Conservation (phyloP, 2,113 vertebrate genomes). For the Nothocercus nigrocapillus region DNA sequence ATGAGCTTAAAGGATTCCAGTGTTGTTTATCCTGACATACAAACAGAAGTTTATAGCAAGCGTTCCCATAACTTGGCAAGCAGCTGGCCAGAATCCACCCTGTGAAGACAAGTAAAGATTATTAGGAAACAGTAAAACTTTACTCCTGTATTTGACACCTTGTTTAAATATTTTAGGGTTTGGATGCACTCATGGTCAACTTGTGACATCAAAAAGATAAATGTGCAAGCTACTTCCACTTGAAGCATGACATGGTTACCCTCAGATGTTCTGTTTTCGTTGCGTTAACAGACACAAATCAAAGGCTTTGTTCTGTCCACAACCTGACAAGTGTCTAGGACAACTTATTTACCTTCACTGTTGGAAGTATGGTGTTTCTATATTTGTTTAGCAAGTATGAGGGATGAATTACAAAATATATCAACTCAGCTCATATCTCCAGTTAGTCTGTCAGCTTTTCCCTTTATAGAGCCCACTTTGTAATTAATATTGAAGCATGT, state of each 20-base stretch:
- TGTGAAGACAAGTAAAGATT: neutral
- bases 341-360: neutral
- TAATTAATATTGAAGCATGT: neutral
- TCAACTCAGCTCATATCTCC: neutral
- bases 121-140: constrained; percentile 1
- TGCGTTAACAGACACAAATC: neutral
- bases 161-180: neutral
- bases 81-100: neutral
- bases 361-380: neutral
- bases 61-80: neutral
- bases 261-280: neutral
- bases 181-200: neutral
- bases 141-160: neutral
- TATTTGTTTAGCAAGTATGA: neutral
- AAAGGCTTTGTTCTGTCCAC: neutral
- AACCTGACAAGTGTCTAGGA: neutral
- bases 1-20: neutral
- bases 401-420: neutral
- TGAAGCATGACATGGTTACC: neutral
- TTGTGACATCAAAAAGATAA: neutral
- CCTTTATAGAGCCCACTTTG: neutral
- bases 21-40: neutral
- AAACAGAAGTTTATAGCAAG: neutral
- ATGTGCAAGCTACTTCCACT: neutral
- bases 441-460: neutral